These are phyloP conservation scores for Ophioderma brevispina DNA, from an alignment of 35 echinoderm and acorn worm genomes.

Conservation along the genomic window DNA sequence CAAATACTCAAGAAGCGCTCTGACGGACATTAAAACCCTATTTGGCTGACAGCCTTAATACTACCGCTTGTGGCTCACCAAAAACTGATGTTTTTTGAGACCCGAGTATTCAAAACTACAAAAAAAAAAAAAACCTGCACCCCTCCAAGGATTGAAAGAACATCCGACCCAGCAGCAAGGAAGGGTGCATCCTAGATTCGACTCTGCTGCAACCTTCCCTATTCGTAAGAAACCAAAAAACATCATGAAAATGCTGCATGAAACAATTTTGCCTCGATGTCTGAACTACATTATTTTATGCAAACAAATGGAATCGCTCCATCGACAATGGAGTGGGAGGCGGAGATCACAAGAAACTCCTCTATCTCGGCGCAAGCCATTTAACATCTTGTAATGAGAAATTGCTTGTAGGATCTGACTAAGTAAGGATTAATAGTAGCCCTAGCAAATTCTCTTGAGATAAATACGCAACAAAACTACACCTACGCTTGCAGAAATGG, in stretches of 20 bases:
- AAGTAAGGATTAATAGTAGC: background rate
- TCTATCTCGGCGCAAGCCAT: background rate
- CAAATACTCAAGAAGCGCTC: background rate
- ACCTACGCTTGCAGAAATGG: background rate
- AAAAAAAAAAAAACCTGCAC: too few relatives aligned
- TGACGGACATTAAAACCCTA: background rate
- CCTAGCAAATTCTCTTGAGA: background rate
- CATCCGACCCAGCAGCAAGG: background rate
- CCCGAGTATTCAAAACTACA: background rate
- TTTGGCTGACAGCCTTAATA: background rate
- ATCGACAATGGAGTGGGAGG: too few relatives aligned
- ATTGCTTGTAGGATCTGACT: background rate
- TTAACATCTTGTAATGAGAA: background rate
- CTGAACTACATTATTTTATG: too few relatives aligned
- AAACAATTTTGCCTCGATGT: too few relatives aligned
- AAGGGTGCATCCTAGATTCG: background rate
- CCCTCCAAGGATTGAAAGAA: background rate
- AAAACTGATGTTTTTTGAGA: conserved; percentile 5
- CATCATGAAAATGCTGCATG: too few relatives aligned
- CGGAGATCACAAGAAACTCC: too few relatives aligned
- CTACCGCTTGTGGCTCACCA: background rate
- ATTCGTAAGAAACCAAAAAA: too few relatives aligned
- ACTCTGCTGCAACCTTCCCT: too few relatives aligned
- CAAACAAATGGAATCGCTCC: too few relatives aligned
- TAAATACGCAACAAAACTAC: background rate